Base-by-base conservation (phyloP, 2,888 invertebrate species). In the Latrodectus hesperus region DNA sequence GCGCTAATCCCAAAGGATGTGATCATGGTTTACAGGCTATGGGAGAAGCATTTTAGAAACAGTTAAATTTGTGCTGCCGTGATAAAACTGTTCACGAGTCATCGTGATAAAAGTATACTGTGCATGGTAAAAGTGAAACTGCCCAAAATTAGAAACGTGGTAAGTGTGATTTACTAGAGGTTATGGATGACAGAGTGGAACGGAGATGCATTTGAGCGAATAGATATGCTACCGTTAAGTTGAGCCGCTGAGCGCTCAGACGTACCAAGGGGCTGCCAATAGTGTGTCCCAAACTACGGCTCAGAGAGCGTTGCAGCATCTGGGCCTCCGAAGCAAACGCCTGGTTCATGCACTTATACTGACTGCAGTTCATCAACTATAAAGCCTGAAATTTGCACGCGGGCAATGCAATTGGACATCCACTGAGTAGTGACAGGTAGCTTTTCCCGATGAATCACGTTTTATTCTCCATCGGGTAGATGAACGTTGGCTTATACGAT, bases 391-490 rank as follows among this genome's bases (percentile, higher is more conserved):
- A 64, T 76, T 64, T 76, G 26, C 64, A 10, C 76, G 1, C 12
- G 60, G 60, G 74, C 52, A 71, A 12, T 12, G n/a, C 11, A 26
- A 71, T 9, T 71, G 71, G 10, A 71, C 71, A 22, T 51, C 53
- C 74, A 55, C 17, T 74, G 53, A 53, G n/a, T 53, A 16, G 55
- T 17, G 53, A 53, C 3, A 22, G 10, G 49, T 64, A 9, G 17
- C 8, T 49, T 76, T 76, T 65, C 22, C 38, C 64, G 76, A 76
- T 76, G 60, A 55, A 65, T 76, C 64, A 64, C 64, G 75, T 75
- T 64, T 75, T 75, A 60, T 76, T 22, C 76, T 76, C 49, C 76
- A 76, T 76, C 65, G 67, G 67, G 8, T 4, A 67, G 67, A 67
- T 67, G n/a, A 10, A 67, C 67, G 67, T 67, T 67, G 12, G 17